Conservation (phyloP, 2,113 vertebrate genomes). For the Indri indri region DNA sequence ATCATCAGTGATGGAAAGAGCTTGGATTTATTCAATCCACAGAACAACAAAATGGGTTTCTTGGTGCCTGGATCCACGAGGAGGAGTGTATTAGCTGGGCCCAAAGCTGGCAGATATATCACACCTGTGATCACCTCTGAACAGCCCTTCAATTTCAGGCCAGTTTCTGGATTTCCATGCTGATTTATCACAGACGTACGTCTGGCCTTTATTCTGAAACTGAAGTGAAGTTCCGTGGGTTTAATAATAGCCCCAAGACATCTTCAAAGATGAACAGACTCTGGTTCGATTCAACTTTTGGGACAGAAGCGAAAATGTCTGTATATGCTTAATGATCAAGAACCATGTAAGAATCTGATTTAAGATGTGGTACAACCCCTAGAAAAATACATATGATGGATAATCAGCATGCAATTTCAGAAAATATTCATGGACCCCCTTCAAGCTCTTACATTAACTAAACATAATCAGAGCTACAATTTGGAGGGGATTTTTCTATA, state of each 20-base stretch:
- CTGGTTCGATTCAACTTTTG: not conserved
- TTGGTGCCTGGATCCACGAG: not conserved
- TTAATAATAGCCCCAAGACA: not conserved
- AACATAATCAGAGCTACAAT: not conserved
- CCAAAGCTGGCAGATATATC: not conserved
- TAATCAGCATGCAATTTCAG: not conserved
- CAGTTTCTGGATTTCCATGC: not conserved
- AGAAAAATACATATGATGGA: not conserved
- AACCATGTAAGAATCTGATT: not conserved
- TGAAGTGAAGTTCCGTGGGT: not conserved
- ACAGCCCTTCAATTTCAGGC: not conserved
- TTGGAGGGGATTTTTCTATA: not conserved
- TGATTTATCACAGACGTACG: not conserved
- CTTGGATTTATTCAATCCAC: not conserved
- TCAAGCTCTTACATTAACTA: not conserved
- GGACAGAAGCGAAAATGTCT: not conserved
- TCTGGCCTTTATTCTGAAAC: not conserved
- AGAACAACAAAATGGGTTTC: not conserved
- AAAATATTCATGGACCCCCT: not conserved
- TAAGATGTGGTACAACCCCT: not conserved
- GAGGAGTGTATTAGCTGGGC: not conserved
- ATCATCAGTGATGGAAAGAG: not conserved
- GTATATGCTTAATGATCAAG: not conserved
- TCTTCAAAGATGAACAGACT: not conserved
- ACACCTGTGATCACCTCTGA: not conserved